These are phyloP conservation scores for Chelonus insularis DNA, from an alignment of 1,140 invertebrate genomes.

Conservation along the genomic window DNA sequence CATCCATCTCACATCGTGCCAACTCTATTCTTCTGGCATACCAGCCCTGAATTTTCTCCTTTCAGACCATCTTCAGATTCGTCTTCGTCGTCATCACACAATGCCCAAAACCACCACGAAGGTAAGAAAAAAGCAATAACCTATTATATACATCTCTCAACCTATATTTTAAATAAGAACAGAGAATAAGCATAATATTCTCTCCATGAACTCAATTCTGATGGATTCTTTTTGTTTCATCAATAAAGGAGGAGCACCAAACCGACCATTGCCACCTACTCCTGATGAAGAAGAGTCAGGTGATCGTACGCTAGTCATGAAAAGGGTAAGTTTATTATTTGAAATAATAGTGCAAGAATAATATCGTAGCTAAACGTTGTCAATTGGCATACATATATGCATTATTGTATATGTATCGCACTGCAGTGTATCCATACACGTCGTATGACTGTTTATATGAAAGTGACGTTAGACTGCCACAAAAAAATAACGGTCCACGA, in stretches of 20 bases:
- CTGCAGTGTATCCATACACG: constrained; percentile 27
- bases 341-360: constrained; percentile 35
- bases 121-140: constrained; percentile 49
- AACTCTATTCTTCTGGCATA: constrained; percentile 33
- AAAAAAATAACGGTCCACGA: constrained; percentile 20
- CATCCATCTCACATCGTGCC: constrained; percentile 45
- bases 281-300: constrained; percentile 86
- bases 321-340: constrained; percentile 69
- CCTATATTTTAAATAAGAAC: neutral
- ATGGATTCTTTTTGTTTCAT: constrained; percentile 4
- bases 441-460: constrained; percentile 16
- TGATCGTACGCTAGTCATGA: constrained; percentile 87
- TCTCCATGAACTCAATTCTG: too few relatives aligned
- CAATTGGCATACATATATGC: constrained; percentile 32
- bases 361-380: constrained; percentile 34
- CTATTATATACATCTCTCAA: neutral
- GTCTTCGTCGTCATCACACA: constrained; percentile 54
- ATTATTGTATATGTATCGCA: constrained; percentile 36
- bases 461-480: constrained; percentile 27
- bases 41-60: constrained; percentile 78
- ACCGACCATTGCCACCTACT: constrained; percentile 89
- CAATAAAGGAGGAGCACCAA: constrained; percentile 73
- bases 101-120: constrained; percentile 62
- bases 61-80: constrained; percentile 69
- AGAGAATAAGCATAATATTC: neutral